Base-by-base conservation (phyloP, 2,888 invertebrate genomes). In the Leucoma salicis region DNA sequence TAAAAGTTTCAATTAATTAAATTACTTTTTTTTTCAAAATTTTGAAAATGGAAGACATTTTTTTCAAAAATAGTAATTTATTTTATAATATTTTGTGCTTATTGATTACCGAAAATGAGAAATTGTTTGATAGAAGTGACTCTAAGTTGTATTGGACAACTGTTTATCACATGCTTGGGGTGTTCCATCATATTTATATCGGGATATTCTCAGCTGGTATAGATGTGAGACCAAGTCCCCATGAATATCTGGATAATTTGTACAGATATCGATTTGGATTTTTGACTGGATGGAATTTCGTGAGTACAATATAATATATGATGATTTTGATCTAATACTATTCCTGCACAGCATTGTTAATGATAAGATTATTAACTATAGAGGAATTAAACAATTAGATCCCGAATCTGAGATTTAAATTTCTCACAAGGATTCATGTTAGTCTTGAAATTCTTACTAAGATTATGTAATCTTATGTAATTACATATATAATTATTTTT, bases 201-300 rank as follows among this genome's bases (percentile, higher is more conserved):
- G 62, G 48, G 0, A 1, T 73, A 1, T 74, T 63, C n/a, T 77
- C 78, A 0, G 38, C 53, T 0, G 50, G 59, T 1, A 14, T 78
- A 0, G 61, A 75, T 6, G 35, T 85, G n/a, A 46, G 45, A 0
- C 41, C 27, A 0, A 67, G 68, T 39, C 18, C 47, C 0, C 39
- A 62, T 1, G 28, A 53, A 0, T 63, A 78, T 6, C 48, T 87
- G 3, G 61, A 53, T n/a, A 70, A 65, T n/a, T 25, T 86, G 2
- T 70, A 74, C 5, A 70, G 57, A 2, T 84, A 45, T 31, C 55
- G 70, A 1, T 38, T 52, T 6, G 82, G 64, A 1, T 82, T 74
- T 27, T 40, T 86, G 0, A 87, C 85, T 11, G 85, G 85, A 7
- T 87, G 86, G 86, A 85, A 79, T 65, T 80, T 85, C 53, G 86